Base-by-base conservation (phyloP, 2,888 invertebrate species). In the Thera obeliscata region DNA sequence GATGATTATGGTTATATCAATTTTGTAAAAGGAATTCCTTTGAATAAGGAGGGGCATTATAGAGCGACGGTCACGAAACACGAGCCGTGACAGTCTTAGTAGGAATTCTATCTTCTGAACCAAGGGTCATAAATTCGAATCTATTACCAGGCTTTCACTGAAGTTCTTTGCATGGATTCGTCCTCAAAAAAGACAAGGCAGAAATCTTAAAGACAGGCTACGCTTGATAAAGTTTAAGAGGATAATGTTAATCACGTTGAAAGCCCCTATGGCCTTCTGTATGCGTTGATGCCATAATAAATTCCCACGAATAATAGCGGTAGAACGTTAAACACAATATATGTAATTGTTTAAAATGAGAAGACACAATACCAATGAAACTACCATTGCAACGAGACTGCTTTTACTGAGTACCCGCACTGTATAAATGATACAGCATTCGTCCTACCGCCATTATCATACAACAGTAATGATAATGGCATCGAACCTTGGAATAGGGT, bases 1-100 rank as follows among this genome's bases (percentile, higher is more conserved):
- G 60, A 63, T 66, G 63, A 70, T 67, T 61, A 62, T 59, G 58
- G 64, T 55, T 67, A 59, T 59, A 69, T 69, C 66, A 69, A 71
- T 73, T 72, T 73, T 64, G 70, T 64, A 64, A 58, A 71, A 70
- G 73, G 71, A 71, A 72, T 71, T 58, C 52, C 59, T 58, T 65
- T 70, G 64, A 70, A 70, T 67, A 70, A 67, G 64, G 70, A 62
- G 59, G 56, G 56, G 56, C 52, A 64, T 70, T 67, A 67, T 48
- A 59, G 35, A 55, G 35, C 36, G 57, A 60, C 11, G 49, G 69
- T 69, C 69, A 69, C 69, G 66, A 69, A 57, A 58, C 62, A 41
- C 57, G 55, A 57, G 43, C 48, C 61, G 52, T 55, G 64, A 57
- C 59, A 60, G 48, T 5, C 38, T 22, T 43, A 61, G 64, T 66